Conservation (phyloP, 2,888 invertebrate species). For the Hoplodrina ambigua region DNA sequence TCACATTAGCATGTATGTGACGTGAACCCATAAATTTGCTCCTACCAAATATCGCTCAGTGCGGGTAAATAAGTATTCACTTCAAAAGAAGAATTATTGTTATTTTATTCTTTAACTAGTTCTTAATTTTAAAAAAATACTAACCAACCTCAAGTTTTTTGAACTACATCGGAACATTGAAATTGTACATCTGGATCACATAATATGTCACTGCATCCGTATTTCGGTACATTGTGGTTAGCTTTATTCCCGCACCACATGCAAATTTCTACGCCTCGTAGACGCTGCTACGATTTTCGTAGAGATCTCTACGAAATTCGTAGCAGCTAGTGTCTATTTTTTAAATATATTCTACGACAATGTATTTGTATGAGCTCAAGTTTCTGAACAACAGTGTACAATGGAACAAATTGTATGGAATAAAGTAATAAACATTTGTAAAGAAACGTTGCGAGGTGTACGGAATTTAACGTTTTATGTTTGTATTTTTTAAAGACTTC, state of each 20-base stretch:
- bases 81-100: too few relatives aligned
- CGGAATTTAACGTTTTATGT: constrained; percentile 24
- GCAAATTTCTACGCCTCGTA: constrained; percentile 54
- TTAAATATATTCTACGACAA: constrained; percentile 43
- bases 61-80: too few relatives aligned
- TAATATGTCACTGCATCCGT: constrained; percentile 39
- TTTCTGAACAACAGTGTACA: constrained; percentile 50
- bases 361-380: constrained; percentile 41
- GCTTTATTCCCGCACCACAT: constrained; percentile 46
- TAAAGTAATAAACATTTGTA: constrained; percentile 49
- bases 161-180: not conserved
- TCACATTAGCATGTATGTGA: too few relatives aligned
- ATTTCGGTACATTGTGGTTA: constrained; percentile 50
- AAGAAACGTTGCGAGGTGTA: constrained; percentile 17
- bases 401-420: constrained; percentile 58
- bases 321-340: constrained; percentile 43
- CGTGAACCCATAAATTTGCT: too few relatives aligned
- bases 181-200: constrained; percentile 6
- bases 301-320: constrained; percentile 29
- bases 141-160: not conserved
- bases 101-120: too few relatives aligned
- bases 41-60: too few relatives aligned
- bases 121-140: too few relatives aligned
- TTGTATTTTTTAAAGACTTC: constrained; percentile 23
- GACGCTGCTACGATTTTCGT: constrained; percentile 35